Base-by-base conservation (phyloP, 35 echinoderm and acorn worm species). In the Lytechinus variegatus region DNA sequence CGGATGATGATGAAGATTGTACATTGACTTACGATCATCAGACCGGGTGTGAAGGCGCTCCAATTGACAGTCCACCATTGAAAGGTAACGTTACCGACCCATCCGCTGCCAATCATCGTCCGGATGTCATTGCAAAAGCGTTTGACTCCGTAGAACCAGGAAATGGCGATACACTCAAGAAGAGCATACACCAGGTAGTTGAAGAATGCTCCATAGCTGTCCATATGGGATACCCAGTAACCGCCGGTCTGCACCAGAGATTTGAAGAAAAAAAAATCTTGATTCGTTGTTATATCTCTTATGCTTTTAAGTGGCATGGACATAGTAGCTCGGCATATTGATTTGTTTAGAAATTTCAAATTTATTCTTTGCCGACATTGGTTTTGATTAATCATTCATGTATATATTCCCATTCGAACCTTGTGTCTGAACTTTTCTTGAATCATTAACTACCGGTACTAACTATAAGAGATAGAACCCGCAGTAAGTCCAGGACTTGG, bases 11-110 rank as follows among this genome's bases (percentile, higher is more conserved):
- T 79, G 66, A 3, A 79, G n/a, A 79, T 79, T 24, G 66, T n/a
- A n/a, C n/a, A 79, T 79, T 79, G 12, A 98, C 95, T 95, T 91
- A 95, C 95, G 24, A 95, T 9, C 87, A 95, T 87, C 24, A 95
- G 19, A 6, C 86, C 54, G 28, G 95, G 95, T 11, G 95, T 72
- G 53, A 95, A 90, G 56, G 89, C 95, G 28, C 24, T 28, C 95
- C 95, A 95, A 54, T 95, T 95, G n/a, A 95, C 9, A 44, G 87
- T 24, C 95, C 95, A 95, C 95, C 95, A 95, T 9, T 55, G 10
- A 54, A 95, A 95, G 55, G 89, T 91, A 11, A 55, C 60, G 54
- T 57, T 24, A 24, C 53, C 53, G 27, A 55, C 24, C 53, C 51
- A 60, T 9, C 8, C 27, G 19, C 91, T 86, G 27, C 95, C 95